Evolutionary conservation across 2,888 invertebrate genomes (phyloP).

Genomic region (Iselma pallidipennis): DNA sequence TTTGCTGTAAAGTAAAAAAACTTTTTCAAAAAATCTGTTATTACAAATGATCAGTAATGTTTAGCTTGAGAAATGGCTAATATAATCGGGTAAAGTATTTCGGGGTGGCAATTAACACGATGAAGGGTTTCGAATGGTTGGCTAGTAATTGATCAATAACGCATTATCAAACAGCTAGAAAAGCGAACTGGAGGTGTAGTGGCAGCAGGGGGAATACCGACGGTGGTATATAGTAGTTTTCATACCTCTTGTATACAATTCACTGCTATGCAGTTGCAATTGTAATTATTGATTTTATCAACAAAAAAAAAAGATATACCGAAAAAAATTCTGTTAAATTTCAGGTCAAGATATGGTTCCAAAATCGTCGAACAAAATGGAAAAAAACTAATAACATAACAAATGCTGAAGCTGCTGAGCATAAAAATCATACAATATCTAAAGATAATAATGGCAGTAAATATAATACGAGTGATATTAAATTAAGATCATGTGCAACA

Average conservation of each 20-base stretch:
- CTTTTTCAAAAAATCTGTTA: too few species aligned
- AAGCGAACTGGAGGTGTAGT: neutral
- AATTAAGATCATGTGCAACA: slow-evolving; percentile 39
- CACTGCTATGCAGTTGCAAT: neutral
- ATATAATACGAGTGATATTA: slow-evolving; percentile 31
- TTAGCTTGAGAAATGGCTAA: neutral
- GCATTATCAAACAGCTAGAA: slow-evolving; percentile 43
- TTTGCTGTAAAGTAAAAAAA: too few species aligned
- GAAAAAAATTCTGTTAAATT: slow-evolving; percentile 43
- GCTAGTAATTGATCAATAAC: slow-evolving; percentile 50
- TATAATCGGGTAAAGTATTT: neutral
- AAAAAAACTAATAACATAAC: slow-evolving; percentile 93
- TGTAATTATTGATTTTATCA: neutral
- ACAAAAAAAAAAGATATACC: too few species aligned
- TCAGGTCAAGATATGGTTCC: slow-evolving; percentile 91
- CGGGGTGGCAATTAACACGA: slow-evolving; percentile 35
- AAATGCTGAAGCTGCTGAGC: slow-evolving; percentile 85
- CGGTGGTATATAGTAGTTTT: neutral
- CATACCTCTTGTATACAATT: neutral
- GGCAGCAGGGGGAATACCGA: neutral
- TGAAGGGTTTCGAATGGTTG: slow-evolving; percentile 37
- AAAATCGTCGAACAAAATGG: slow-evolving; percentile 81
- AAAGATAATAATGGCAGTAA: slow-evolving; percentile 37
- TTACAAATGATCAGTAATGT: neutral
- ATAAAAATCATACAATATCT: slow-evolving; percentile 62